phyloP scores from a whole-genome alignment of 2,113 vertebrate species.

The Paracyprichromis sp. region DNA sequence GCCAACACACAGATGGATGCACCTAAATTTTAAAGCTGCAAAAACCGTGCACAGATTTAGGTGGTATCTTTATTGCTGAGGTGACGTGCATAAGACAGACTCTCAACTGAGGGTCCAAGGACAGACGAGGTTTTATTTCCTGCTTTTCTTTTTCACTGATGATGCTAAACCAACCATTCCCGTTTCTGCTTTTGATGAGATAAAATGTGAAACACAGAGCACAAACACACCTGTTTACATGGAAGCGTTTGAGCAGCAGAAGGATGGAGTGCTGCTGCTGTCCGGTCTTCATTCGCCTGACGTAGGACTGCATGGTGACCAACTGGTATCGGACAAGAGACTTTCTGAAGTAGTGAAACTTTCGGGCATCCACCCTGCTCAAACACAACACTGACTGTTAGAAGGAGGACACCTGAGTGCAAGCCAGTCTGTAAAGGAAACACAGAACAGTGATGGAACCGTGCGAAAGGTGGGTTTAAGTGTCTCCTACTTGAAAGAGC shows the following conservation, averaged over 20 bases:
- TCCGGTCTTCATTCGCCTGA: constrained; percentile 73
- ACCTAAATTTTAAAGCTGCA: not conserved
- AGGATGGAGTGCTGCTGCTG: constrained; percentile 88
- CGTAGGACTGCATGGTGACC: constrained; percentile 85
- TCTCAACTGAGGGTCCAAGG: not conserved
- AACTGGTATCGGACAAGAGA: constrained; percentile 81
- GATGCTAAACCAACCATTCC: not conserved
- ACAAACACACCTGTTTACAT: constrained; percentile 79
- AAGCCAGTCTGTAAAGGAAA: not conserved
- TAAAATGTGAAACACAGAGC: not conserved
- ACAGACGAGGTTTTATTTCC: not conserved
- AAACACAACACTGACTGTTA: not conserved
- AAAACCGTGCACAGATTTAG: accelerated
- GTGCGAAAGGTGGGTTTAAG: not conserved
- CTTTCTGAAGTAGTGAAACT: constrained; percentile 89
- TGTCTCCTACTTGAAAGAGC: constrained; percentile 79
- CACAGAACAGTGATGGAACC: not conserved
- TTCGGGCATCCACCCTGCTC: constrained; percentile 85
- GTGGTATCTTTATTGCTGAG: not conserved
- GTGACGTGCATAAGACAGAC: not conserved
- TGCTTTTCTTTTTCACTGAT: not conserved
- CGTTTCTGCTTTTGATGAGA: not conserved
- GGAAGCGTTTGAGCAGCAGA: constrained; percentile 86
- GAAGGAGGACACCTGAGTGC: accelerated
- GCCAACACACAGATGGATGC: not conserved